These are phyloP conservation scores for Euphydryas editha DNA, from an alignment of 2,888 invertebrate species.

Conservation along the genomic window DNA sequence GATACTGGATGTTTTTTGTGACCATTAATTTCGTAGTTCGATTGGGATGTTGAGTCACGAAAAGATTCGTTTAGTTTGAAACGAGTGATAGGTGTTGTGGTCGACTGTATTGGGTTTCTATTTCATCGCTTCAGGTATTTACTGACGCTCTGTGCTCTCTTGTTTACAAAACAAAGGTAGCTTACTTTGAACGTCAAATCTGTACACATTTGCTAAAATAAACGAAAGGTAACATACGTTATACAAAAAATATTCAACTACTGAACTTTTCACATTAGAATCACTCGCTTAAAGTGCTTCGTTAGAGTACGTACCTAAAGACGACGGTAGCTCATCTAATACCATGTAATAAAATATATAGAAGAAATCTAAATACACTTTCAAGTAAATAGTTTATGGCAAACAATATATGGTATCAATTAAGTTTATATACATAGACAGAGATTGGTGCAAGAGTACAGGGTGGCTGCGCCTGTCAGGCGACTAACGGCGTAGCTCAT, in stretches of 20 bases:
- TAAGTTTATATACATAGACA: not conserved
- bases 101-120: conserved; percentile 3
- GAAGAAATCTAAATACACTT: too few relatives aligned
- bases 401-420: not conserved
- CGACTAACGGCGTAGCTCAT: conserved; percentile 38
- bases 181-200: not conserved
- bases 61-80: conserved; percentile 34
- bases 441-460: conserved; percentile 15
- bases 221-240: not conserved
- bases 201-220: not conserved
- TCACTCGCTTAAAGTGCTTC: too few relatives aligned
- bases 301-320: too few relatives aligned
- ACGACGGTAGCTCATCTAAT: too few relatives aligned
- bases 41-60: conserved; percentile 42
- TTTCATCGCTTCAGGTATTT: conserved; percentile 17
- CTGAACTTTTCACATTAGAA: too few relatives aligned
- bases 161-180: not conserved
- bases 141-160: not conserved
- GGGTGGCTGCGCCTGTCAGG: conserved; percentile 34
- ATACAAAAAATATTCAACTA: too few relatives aligned
- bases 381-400: not conserved
- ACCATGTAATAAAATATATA: too few relatives aligned
- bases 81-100: conserved; percentile 25
- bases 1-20: conserved; percentile 27
- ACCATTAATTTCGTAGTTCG: conserved; percentile 26